Evolutionary conservation across 2,797 vertebrate species (phyloP), one percentile per base, ranked within the genome.

Genomic region (Enteromius mattozi): DNA sequence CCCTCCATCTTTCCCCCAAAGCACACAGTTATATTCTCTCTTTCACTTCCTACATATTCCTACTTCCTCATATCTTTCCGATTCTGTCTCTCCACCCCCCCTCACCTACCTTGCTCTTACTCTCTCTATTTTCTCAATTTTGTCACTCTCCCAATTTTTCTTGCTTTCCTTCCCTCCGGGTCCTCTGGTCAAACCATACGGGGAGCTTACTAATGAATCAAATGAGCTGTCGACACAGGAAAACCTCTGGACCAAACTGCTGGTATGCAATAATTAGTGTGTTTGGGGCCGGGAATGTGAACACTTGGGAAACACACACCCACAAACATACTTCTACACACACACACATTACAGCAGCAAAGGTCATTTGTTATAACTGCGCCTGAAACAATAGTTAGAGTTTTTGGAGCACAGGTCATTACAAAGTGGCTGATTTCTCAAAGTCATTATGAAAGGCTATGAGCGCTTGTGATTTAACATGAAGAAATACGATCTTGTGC

Each of bases 161-260:
- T 72, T 88, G 70, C 81, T 81, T 88, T 87, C 8, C 78, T 68
- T 66, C 47, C 49, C 61, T 83, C 45, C 33, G 37, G 54, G 80
- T 49, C 56, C 76, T 82, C 72, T 86, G 90, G 93, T 92, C 90
- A 85, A 89, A 91, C 59, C 86, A 86, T 86, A 88, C 80, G 68
- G 92, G 80, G 89, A 90, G 91, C 66, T 87, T 88, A 13, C 91
- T 95, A 94, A 93, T 95, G 93, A 95, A 94, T 92, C 90, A 92
- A 91, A 93, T 91, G 90, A 92, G 92, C 90, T 92, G 92, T 92
- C 92, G 92, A 91, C 92, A 92, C 88, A 91, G 85, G 86, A 87
- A 90, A 88, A 88, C 82, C 83, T 86, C 74, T 85, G 78, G 78
- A 81, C 84, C 76, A 69, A 83, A 81, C 86, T 81, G 81, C 87